Evolutionary conservation across 1,140 invertebrate genomes (phyloP).

Genomic region (Tribolium castaneum): DNA sequence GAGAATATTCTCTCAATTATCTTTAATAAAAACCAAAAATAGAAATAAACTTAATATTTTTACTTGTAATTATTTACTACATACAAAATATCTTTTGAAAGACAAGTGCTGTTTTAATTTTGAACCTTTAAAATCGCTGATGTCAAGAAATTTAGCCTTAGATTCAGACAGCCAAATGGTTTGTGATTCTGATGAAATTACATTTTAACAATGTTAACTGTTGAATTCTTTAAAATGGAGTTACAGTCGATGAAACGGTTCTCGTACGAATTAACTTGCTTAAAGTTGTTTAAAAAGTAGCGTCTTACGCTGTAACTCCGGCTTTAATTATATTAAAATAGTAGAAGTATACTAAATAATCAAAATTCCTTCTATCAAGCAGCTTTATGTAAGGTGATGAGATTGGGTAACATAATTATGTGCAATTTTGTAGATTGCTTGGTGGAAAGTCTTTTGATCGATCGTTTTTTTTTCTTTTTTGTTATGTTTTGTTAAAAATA

Average conservation of each 20-base stretch:
- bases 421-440: no score
- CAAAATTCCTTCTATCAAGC: no score
- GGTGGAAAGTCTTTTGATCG: no score
- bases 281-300: no score
- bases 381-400: no score
- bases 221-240: neutral
- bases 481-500: neutral
- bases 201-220: neutral
- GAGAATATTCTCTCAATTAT: conserved; percentile 21
- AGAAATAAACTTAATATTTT: neutral
- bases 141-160: neutral
- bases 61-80: conserved; percentile 10
- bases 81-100: conserved; percentile 17
- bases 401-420: no score
- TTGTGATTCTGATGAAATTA: neutral
- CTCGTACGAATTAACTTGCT: no score
- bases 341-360: no score
- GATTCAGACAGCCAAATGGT: neutral
- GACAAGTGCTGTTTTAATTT: neutral
- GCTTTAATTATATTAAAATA: no score
- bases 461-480: neutral
- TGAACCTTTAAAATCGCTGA: neutral
- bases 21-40: conserved; percentile 26
- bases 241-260: no score
- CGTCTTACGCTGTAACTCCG: no score